Conservation (phyloP, 2,113 vertebrate genomes). For the Antennarius striatus region DNA sequence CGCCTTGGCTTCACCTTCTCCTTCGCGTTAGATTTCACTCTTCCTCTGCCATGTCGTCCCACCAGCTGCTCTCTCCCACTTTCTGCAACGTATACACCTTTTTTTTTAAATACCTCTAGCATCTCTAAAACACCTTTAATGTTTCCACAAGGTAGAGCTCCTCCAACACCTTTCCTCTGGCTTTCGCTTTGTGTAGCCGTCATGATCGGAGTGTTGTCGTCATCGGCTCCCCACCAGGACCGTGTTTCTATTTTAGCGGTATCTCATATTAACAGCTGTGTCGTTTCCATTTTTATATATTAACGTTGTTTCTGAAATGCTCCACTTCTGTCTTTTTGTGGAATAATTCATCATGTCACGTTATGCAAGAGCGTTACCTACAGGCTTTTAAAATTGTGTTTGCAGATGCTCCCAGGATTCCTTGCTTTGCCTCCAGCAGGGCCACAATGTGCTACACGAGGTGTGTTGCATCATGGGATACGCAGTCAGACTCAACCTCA, state of each 20-base stretch:
- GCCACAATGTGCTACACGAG: conserved; percentile 32
- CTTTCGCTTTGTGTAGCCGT: conserved; percentile 6
- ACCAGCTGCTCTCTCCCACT: neutral
- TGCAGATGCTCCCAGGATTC: conserved; percentile 48
- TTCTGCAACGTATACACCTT: neutral
- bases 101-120: conserved; percentile 6
- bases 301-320: neutral
- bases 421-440: conserved; percentile 34
- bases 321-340: neutral
- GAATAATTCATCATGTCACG: conserved; percentile 17
- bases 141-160: neutral
- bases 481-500: conserved; percentile 31
- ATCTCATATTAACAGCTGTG: neutral
- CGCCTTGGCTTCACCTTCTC: conserved; percentile 49
- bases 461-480: conserved; percentile 47
- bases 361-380: conserved; percentile 15
- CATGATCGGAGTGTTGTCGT: neutral
- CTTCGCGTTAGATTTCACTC: conserved; percentile 39
- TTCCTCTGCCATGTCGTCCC: conserved; percentile 28
- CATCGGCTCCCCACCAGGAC: too few species aligned
- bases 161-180: neutral
- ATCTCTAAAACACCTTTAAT: conserved; percentile 14
- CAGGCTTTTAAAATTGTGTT: conserved; percentile 27
- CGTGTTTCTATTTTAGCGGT: neutral
- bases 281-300: neutral